Evolutionary conservation across 2,888 invertebrate species (phyloP).

Genomic region (Stenurella melanura): DNA sequence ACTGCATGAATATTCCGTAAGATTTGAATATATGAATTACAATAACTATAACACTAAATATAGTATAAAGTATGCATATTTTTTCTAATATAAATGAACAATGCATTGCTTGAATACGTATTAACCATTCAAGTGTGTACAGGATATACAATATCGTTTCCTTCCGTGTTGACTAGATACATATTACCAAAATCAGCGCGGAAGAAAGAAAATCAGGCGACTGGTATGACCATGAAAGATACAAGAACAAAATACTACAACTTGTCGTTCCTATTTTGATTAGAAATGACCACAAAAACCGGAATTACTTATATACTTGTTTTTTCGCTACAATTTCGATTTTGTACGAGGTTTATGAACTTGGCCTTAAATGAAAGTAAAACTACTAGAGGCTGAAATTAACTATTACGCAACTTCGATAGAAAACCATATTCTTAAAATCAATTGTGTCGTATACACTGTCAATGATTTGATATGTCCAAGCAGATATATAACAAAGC

Average conservation of each 20-base stretch:
- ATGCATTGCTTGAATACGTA: neutral
- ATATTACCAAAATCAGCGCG: neutral
- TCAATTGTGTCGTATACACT: too few relatives aligned
- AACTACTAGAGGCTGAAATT: neutral
- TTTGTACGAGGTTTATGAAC: neutral
- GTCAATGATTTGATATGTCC: too few relatives aligned
- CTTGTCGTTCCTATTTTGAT: neutral
- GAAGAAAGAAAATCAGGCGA: neutral
- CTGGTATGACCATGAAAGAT: neutral
- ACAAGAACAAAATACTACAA: neutral
- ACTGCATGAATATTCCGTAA: neutral
- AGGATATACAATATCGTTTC: neutral
- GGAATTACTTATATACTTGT: neutral
- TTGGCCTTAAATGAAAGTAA: constrained; percentile 14
- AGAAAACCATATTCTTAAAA: too few relatives aligned
- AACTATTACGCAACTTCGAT: too few relatives aligned
- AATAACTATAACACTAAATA: neutral
- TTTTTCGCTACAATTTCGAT: constrained; percentile 2
- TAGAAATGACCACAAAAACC: neutral
- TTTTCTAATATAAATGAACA: too few relatives aligned
- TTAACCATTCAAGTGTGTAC: neutral
- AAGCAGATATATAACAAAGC: too few relatives aligned
- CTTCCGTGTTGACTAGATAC: neutral
- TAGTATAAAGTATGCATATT: neutral
- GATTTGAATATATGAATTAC: neutral